Evolutionary conservation across 2,888 invertebrate genomes (phyloP).

Genomic region (Gari tellinella): DNA sequence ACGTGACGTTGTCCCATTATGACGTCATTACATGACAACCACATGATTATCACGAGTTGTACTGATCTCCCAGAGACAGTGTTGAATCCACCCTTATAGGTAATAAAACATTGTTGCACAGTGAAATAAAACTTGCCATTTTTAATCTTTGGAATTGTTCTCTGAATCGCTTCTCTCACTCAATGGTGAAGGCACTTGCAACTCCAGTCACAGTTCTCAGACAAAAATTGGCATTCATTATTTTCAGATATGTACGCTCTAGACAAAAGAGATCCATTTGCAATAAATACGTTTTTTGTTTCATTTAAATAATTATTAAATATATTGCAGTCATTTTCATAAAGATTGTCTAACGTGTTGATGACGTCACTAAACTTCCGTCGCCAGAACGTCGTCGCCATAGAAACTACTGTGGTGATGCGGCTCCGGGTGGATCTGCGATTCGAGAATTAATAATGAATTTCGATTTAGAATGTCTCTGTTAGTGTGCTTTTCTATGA

Average conservation of each 20-base stretch:
- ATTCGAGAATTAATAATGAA: conserved; percentile 69
- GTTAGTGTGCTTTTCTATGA: conserved; percentile 66
- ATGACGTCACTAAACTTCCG: conserved; percentile 71
- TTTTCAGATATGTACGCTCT: conserved; percentile 43
- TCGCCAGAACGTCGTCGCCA: conserved; percentile 72
- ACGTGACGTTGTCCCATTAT: conserved; percentile 12
- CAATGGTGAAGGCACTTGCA: too few relatives aligned
- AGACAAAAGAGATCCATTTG: conserved; percentile 46
- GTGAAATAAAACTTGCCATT: conserved; percentile 34
- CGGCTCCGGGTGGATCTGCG: conserved; percentile 58
- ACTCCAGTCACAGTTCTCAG: conserved; percentile 6
- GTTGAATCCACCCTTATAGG: conserved; percentile 52
- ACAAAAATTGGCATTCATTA: not conserved
- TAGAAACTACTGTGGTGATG: conserved; percentile 68
- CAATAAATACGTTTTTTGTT: conserved; percentile 52
- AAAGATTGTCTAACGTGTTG: conserved; percentile 41
- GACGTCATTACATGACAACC: conserved; percentile 56
- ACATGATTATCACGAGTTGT: conserved; percentile 43
- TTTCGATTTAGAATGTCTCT: conserved; percentile 64
- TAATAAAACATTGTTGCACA: conserved; percentile 23
- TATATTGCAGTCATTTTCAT: conserved; percentile 59
- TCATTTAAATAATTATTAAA: conserved; percentile 52
- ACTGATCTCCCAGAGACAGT: conserved; percentile 59
- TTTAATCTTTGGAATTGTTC: conserved; percentile 57
- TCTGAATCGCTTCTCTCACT: conserved; percentile 1